Evolutionary conservation across 2,113 vertebrate species (phyloP), one percentile per base, ranked within the genome.

Genomic region (Epinephelus fuscoguttatus): DNA sequence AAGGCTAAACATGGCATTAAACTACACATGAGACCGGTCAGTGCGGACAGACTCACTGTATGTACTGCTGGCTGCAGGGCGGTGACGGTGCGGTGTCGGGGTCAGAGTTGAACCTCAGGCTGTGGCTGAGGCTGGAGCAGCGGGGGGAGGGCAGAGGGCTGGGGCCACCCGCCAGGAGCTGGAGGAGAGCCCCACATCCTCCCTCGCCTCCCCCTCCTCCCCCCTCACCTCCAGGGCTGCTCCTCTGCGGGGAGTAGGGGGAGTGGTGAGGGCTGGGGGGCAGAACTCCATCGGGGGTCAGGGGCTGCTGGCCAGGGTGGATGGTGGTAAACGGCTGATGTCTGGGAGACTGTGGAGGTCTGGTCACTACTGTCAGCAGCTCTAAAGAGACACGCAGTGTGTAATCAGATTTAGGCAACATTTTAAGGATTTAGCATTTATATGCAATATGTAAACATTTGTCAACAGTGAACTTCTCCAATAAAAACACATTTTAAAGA

Each of bases 21-120:
- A 27, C 3, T 27, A 27, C 27, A 27, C 27, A 27, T 27, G 42
- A 12, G 42, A 45, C 10, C 11, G 42, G 9, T 45, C 42, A 45
- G 42, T 9, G 42, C 9, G 13, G 56, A 59, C 23, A 30, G 23
- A 75, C 95, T 96, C 93, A 99, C 98, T 96, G 96, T 76, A 98
- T 98, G 91, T 97, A 97, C 89, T 96, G 96, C 70, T 98, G 98
- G 92, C 96, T 90, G 89, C 97, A 97, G 84, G 98, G 98, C 1
- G 98, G 97, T 25, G 98, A 99, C 1, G 98, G 98, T 0, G 98
- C 97, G 2, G 94, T 95, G 75, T 99, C 98, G 0, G 97, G 97
- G 89, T 99, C 98, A 15, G 96, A 92, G 90, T 97, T 97, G 92
- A 98, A 98, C 86, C 98, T 96, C 93, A 97, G 97, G 93, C 96